Conservation (phyloP, 2,888 invertebrate genomes). For the Agriotes lineatus region DNA sequence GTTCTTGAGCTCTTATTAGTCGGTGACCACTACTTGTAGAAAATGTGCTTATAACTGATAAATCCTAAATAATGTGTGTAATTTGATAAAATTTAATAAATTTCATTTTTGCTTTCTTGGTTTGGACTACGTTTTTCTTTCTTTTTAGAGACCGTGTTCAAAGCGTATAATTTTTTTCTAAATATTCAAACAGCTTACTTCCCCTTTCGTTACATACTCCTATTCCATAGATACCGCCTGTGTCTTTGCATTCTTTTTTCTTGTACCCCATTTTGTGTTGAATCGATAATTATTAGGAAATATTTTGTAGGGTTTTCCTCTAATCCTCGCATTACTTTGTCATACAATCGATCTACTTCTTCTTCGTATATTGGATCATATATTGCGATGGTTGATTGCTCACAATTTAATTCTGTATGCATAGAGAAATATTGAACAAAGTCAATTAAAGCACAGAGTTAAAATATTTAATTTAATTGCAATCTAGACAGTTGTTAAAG, state of each 20-base stretch:
- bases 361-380: neutral
- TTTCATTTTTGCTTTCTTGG: neutral
- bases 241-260: neutral
- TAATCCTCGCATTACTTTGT: neutral
- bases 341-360: neutral
- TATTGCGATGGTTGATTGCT: no score
- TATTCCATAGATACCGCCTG: neutral
- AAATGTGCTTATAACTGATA: neutral
- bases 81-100: neutral
- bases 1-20: no score
- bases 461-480: no score
- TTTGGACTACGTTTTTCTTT: neutral
- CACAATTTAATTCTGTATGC: no score
- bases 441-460: no score
- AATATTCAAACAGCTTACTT: neutral
- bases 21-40: neutral
- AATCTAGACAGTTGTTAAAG: no score
- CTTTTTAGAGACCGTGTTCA: neutral
- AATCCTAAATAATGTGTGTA: neutral
- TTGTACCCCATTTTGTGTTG: neutral
- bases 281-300: neutral
- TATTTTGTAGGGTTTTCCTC: no score
- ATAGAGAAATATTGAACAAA: no score
- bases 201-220: neutral
- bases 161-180: neutral